Evolutionary conservation across 2,113 vertebrate species (phyloP), one percentile per base, ranked within the genome.

Genomic region (Petrocephalus microphthalmus): DNA sequence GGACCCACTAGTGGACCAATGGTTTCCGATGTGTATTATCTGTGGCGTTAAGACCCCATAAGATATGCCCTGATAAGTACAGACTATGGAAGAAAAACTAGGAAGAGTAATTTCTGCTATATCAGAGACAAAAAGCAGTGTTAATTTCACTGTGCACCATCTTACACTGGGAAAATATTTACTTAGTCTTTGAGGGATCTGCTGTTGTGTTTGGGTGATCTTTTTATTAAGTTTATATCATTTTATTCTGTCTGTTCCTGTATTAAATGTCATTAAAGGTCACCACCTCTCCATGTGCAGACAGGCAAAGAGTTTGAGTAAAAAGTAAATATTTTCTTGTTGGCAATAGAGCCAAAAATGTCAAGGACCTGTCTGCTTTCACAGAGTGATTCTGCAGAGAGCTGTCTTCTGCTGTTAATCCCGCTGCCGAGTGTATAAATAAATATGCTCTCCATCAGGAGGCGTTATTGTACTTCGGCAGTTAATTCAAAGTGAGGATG

Each of bases 201-300:
- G 22, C 17, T 8, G 5, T 82, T 42, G 53, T 86, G 25, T 86
- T 53, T 60, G 17, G 54, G 37, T 64, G 54, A 57, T 86, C 20
- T 60, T 86, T 85, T 86, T 33, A 60, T 86, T 86, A 60, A 60
- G 19, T 60, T 64, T 45, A 85, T 54, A 54, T 85, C n/a, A n/a
- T 86, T 64, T 86, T 86, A 86, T 64, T 86, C 84, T 85, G 7
- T 60, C 53, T 33, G 19, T 57, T 60, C 85, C 19, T 29, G 11
- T 85, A 25, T 53, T n/a, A 86, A 86, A 86, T 86, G 85, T 64
- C 85, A 60, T n/a, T n/a, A 64, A 86, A 86, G 85, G 85, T 86
- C 56, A 25, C 54, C 85, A 37, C 33, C 17, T 60, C 17, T 64
- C 56, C 42, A 6, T 53, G n/a, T 53, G 84, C 47, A 29, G 51